These are phyloP conservation scores for Orthonevra nobilis DNA, from an alignment of 2,888 invertebrate species.

Conservation along the genomic window DNA sequence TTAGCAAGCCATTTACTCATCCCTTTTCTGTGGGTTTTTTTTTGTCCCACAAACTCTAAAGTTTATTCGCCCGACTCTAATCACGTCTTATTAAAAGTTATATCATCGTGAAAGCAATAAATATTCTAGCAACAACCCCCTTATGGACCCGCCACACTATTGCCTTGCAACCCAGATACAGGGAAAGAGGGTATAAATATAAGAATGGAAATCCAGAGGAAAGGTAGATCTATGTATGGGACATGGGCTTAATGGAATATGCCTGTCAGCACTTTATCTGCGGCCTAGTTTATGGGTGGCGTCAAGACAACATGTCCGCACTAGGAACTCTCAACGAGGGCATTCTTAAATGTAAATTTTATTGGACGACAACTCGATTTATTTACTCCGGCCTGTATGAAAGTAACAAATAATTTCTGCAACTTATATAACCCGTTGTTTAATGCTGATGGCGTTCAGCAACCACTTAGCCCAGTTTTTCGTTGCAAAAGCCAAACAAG, in stretches of 20 bases:
- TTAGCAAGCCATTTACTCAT: constrained; percentile 6
- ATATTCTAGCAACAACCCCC: constrained; percentile 48
- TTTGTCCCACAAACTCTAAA: no score
- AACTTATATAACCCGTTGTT: constrained; percentile 39
- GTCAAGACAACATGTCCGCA: constrained; percentile 1
- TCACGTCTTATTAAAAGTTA: constrained; percentile 69
- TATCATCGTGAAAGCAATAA: constrained; percentile 63
- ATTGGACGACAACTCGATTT: constrained; percentile 52
- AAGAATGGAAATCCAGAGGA: constrained; percentile 7
- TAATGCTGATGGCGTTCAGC: constrained; percentile 1
- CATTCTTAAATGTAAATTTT: constrained; percentile 48
- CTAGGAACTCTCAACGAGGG: background rate
- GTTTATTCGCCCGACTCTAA: constrained; percentile 42
- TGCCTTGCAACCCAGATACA: constrained; percentile 33
- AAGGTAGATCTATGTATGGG: constrained; percentile 21
- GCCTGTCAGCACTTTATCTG: constrained; percentile 54
- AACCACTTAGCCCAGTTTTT: background rate
- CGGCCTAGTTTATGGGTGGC: constrained; percentile 14
- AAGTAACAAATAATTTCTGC: constrained; percentile 44
- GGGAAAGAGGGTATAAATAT: background rate
- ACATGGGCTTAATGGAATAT: constrained; percentile 58
- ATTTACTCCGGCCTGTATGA: constrained; percentile 49
- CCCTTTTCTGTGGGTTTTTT: background rate
- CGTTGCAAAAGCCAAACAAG: background rate
- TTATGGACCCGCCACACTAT: constrained; percentile 53